Evolutionary conservation across 30 jellyfish, hydroid and myxozoan species (phyloP).

Genomic region (Hydractinia symbiolongicarpus): DNA sequence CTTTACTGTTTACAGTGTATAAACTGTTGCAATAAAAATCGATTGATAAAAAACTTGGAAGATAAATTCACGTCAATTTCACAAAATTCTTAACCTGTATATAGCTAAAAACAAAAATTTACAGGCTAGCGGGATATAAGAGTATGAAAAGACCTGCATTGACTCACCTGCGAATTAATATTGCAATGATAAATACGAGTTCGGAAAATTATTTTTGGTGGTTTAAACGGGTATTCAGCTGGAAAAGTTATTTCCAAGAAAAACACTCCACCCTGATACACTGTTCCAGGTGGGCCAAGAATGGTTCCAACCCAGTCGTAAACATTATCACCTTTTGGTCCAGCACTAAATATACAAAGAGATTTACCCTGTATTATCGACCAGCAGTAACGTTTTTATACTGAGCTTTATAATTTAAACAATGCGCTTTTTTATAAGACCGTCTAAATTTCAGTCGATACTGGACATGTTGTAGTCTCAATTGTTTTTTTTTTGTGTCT

Average conservation of each 20-base stretch:
- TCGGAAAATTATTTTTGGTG: slow-evolving; percentile 93
- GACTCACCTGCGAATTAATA: slow-evolving; percentile 80
- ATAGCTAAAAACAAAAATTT: no score
- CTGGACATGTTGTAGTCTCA: neutral
- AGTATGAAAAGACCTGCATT: no score
- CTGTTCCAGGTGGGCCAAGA: slow-evolving; percentile 95
- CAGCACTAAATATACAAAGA: slow-evolving; percentile 61
- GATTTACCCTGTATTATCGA: neutral
- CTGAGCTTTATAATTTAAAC: no score
- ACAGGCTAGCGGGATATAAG: no score
- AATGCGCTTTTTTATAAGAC: no score
- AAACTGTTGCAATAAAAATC: neutral
- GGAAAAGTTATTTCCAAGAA: slow-evolving; percentile 93
- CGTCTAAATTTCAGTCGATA: neutral
- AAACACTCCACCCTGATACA: slow-evolving; percentile 93
- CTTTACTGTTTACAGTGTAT: no score
- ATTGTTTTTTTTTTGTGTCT: neutral
- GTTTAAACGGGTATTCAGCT: slow-evolving; percentile 90
- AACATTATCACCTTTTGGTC: slow-evolving; percentile 92
- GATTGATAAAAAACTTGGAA: neutral
- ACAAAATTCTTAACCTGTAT: no score
- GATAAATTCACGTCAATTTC: no score
- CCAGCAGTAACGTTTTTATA: neutral
- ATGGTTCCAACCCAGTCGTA: slow-evolving; percentile 98
- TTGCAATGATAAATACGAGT: slow-evolving; percentile 93